Base-by-base conservation (phyloP, 2,113 vertebrate species). In the Hippolais icterina region DNA sequence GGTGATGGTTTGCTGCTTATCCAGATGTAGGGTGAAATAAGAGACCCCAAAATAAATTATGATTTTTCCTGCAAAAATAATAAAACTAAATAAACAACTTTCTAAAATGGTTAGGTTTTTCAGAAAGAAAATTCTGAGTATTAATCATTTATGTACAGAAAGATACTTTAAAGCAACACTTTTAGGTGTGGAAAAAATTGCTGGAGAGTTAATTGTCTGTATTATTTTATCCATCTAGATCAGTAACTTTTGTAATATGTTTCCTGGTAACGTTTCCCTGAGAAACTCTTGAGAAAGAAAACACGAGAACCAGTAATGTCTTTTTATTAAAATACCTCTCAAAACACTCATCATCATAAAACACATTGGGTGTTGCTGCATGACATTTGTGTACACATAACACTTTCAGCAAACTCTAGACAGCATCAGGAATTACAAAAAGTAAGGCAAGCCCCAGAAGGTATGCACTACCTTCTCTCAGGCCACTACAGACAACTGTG, bases 271-370 rank as follows among this genome's bases (percentile, higher is more conserved):
- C 2, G 1, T 46, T 64, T 79, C 61, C 33, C 17, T n/a, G 33
- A 78, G 46, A 81, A 92, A 75, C 83, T 64, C 20, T 31, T 54
- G 29, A 90, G 56, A 90, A 96, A 76, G 61, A 83, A 92, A 76
- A 71, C 93, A 97, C n/a, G 6, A 12, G 37, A 81, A 83, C 46
- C 75, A 69, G 50, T 80, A 93, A 88, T 35, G 9, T 94, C 66
- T 94, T 91, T 97, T 97, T 97, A 97, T 97, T 96, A 96, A 97
- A 97, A 93, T 90, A 96, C 47, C 27, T 93, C 86, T 94, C 81
- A 53, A 84, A 89, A 89, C 44, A 93, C 25, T 87, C 81, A 50
- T 74, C 2, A 1, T 88, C 77, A 77, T 75, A 87, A 96, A 95
- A 93, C 60, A 89, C 61, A 91, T 35, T 46, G 89, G 64, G 33